Evolutionary conservation across 2,888 invertebrate species (phyloP).

Genomic region (Druceiella hillmani): DNA sequence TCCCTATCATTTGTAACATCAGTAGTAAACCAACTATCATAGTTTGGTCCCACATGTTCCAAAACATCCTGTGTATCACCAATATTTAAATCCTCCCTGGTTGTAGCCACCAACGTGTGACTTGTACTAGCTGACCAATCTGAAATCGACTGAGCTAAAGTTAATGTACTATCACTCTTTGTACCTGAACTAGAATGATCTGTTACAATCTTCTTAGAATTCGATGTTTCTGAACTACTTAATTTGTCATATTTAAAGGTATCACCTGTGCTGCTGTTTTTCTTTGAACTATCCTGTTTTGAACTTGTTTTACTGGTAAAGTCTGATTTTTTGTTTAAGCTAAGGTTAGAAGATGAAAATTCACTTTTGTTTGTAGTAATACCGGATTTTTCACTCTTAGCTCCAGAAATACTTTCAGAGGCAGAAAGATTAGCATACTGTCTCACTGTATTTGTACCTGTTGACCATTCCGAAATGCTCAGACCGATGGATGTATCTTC

Average conservation of each 20-base stretch:
- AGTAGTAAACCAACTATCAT: too few species aligned
- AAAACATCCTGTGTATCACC: too few species aligned
- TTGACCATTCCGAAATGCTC: constrained; percentile 85
- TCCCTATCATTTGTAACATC: too few species aligned
- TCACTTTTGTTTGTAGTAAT: constrained; percentile 51
- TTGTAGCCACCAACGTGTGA: constrained; percentile 64
- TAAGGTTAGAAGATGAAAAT: constrained; percentile 52
- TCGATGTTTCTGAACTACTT: constrained; percentile 55
- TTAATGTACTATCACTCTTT: constrained; percentile 74
- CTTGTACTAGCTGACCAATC: constrained; percentile 82
- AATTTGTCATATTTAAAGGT: constrained; percentile 54
- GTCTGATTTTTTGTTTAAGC: constrained; percentile 44
- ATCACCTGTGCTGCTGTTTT: constrained; percentile 37
- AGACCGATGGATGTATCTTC: constrained; percentile 83
- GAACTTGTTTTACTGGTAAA: constrained; percentile 44
- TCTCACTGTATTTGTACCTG: constrained; percentile 78
- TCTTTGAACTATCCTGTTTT: constrained; percentile 56
- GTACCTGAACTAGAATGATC: constrained; percentile 62
- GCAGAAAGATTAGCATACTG: constrained; percentile 73
- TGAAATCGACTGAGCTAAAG: constrained; percentile 71
- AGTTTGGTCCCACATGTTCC: too few species aligned
- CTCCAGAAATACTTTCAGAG: constrained; percentile 57
- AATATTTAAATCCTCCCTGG: constrained; percentile 43
- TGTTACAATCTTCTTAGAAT: constrained; percentile 38
- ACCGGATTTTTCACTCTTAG: constrained; percentile 57